Evolutionary conservation across 2,888 invertebrate genomes (phyloP), one percentile per base, ranked within the genome.

Genomic region (Xylota sylvarum): DNA sequence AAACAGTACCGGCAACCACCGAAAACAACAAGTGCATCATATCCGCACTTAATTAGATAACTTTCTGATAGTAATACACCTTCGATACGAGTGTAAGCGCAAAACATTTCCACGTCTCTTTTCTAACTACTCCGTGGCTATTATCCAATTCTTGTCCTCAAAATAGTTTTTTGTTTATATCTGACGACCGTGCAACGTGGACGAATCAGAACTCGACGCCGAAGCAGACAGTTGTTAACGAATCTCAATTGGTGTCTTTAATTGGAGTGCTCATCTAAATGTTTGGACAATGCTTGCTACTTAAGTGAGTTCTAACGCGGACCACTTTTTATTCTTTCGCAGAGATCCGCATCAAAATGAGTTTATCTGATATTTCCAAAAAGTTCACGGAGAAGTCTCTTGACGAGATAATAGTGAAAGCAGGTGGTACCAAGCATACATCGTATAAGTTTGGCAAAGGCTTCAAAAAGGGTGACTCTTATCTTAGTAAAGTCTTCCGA

Each of bases 381-480:
- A 89, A 90, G 37, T 94, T 94, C 72, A 93, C 92, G 0, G 92
- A 93, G 88, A 89, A 91, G 7, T 92, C 92, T 0, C 89, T 94
- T 1, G 90, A 92, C 87, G 91, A 92, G 80, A 92, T 94, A 30
- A 89, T 94, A 1, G 79, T 87, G 4, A 91, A 91, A 48, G 90
- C 89, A 0, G 91, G 91, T 4, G 91, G 92, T 23, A 90, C 92
- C 1, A 90, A 91, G 55, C 90, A 93, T 19, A 91, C 91, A 1
- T 91, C 92, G 0, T 94, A 92, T 91, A 90, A 92, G 78, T 93
- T 94, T 79, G 92, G 92, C 0, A 89, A 90, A 27, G 92, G 92
- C 6, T 93, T 91, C 79, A 93, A 93, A 64, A 96, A 95, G 90
- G 96, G 96, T 0, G 96, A 96, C 89, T 95, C 95, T 0, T 96